Conservation (phyloP, 2,888 invertebrate genomes). For the Mythimna vitellina region DNA sequence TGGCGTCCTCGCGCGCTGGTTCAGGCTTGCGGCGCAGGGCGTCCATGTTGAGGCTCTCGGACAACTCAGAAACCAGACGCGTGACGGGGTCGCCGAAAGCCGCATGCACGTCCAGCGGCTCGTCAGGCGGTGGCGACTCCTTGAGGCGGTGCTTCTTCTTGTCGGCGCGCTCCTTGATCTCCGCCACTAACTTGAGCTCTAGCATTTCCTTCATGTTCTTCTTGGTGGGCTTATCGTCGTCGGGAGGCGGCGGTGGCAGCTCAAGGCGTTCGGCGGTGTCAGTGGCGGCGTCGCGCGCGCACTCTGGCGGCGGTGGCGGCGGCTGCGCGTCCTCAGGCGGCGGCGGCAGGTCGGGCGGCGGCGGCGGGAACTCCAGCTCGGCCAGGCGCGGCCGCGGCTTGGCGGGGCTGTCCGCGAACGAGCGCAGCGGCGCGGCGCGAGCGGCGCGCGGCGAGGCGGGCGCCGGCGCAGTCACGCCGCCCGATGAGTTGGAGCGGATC, state of each 20-base stretch:
- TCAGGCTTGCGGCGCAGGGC: constrained; percentile 77
- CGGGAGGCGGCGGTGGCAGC: constrained; percentile 88
- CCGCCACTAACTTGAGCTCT: constrained; percentile 95
- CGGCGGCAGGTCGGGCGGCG: constrained; percentile 95
- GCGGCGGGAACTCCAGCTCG: constrained; percentile 97
- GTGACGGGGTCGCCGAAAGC: constrained; percentile 93
- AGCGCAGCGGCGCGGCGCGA: constrained; percentile 85
- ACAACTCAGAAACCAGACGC: constrained; percentile 95
- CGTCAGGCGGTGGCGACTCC: constrained; percentile 87
- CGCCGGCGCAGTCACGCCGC: constrained; percentile 92
- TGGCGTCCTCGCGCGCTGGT: constrained; percentile 63
- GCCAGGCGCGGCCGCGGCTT: constrained; percentile 94
- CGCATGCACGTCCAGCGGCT: constrained; percentile 70
- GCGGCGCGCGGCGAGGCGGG: constrained; percentile 85
- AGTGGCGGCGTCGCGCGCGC: constrained; percentile 91
- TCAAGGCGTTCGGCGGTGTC: constrained; percentile 82
- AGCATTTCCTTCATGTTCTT: constrained; percentile 95
- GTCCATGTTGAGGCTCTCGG: constrained; percentile 95
- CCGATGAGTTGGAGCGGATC: constrained; percentile 97
- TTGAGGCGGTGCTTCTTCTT: constrained; percentile 90
- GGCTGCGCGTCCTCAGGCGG: constrained; percentile 92
- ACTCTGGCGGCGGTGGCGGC: constrained; percentile 88
- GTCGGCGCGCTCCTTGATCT: constrained; percentile 95
- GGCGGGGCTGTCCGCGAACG: constrained; percentile 93
- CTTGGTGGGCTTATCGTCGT: constrained; percentile 76